Evolutionary conservation across 92 coral and sea anemone genomes (phyloP).

Genomic region (Paragorgia papillata): DNA sequence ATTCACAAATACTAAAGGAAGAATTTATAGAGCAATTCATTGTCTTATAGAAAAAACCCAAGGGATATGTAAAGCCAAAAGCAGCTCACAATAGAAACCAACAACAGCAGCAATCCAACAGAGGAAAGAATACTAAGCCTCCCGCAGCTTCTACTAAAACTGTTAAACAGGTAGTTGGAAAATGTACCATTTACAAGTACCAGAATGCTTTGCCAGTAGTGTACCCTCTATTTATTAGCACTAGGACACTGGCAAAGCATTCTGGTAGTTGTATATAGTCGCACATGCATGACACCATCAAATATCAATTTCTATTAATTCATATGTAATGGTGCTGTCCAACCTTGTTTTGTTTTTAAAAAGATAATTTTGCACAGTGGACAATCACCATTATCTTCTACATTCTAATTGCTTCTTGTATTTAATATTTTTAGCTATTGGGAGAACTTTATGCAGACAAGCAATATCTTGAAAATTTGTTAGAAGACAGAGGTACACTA

Average conservation of each 20-base stretch:
- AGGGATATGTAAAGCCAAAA: constrained; percentile 93
- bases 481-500: constrained; percentile 73
- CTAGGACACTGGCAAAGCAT: too few species aligned
- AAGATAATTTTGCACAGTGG: neutral
- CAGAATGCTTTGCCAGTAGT: too few species aligned
- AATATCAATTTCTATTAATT: too few species aligned
- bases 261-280: too few species aligned
- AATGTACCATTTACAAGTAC: too few species aligned
- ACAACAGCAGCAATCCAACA: constrained; percentile 74
- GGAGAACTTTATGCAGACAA: constrained; percentile 92
- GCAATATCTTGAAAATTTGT: constrained; percentile 74
- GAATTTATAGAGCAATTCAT: too few species aligned
- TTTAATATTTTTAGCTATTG: constrained; percentile 63
- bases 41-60: constrained; percentile 79
- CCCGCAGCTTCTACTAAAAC: constrained; percentile 83
- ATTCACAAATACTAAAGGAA: too few species aligned
- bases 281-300: too few species aligned
- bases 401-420: too few species aligned
- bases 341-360: neutral
- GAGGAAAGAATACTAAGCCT: constrained; percentile 81
- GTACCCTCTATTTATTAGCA: too few species aligned
- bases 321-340: too few species aligned
- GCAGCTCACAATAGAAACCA: constrained; percentile 79
- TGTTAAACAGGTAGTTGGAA: constrained; percentile 69
- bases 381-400: neutral